Percentiles rank a stretch among this genome's conserved stretches.
Conservation (phyloP, 2,888 invertebrate genomes). For the Linnaemya tessellans region DNA sequence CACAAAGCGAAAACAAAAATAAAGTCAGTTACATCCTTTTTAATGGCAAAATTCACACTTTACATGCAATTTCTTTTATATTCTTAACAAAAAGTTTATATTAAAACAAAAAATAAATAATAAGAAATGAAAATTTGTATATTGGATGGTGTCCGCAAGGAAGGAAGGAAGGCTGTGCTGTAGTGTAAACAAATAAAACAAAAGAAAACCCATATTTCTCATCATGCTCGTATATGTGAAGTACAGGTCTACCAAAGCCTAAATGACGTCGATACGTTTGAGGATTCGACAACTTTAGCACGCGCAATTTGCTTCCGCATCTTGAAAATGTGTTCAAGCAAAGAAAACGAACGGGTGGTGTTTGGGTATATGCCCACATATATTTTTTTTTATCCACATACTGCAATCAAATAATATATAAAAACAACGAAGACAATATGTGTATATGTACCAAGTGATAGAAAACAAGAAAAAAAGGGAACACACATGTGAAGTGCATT, state of each 20-base stretch:
- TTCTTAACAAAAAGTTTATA: not conserved
- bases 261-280: conserved; percentile 70
- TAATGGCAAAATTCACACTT: conserved; percentile 71
- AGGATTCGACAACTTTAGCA: conserved; percentile 81
- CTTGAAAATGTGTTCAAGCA: conserved; percentile 80
- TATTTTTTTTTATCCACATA: conserved; percentile 18
- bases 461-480: conserved; percentile 35
- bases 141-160: conserved; percentile 33
- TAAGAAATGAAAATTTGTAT: conserved; percentile 51
- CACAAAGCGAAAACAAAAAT: conserved; percentile 40
- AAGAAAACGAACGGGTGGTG: conserved; percentile 72
- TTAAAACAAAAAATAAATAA: conserved; percentile 14
- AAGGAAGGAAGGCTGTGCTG: conserved; percentile 61
- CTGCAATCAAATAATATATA: conserved; percentile 52
- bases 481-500: conserved; percentile 43
- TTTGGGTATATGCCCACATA: conserved; percentile 22
- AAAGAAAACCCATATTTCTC: conserved; percentile 50
- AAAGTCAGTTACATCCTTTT: conserved; percentile 61
- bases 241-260: conserved; percentile 65
- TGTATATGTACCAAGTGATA: conserved; percentile 45
- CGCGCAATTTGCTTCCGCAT: conserved; percentile 82
- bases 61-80: conserved; percentile 54
- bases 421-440: conserved; percentile 50
- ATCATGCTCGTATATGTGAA: conserved; percentile 42
- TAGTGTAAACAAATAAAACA: conserved; percentile 52